Conservation (phyloP, 1,140 invertebrate genomes). For the Tetragonula clypearis region DNA sequence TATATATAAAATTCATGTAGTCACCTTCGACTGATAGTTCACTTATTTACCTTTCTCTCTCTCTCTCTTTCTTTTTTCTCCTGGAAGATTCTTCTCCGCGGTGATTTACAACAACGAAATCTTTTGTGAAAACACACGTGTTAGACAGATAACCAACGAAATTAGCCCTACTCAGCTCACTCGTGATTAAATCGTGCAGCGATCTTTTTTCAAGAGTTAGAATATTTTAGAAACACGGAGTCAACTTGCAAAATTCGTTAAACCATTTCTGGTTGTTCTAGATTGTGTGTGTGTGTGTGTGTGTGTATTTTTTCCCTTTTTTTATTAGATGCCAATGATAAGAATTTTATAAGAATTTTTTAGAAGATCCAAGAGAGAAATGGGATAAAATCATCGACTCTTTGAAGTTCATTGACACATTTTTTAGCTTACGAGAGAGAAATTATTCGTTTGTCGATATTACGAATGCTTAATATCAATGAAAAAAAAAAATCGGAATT, state of each 20-base stretch:
- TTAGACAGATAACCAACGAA: not conserved
- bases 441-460: no score
- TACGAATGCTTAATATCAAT: no score
- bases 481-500: no score
- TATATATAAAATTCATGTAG: not conserved
- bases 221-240: not conserved
- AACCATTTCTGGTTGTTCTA: not conserved
- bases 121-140: constrained; percentile 27
- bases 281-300: no score
- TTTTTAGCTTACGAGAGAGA: no score
- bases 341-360: no score
- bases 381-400: no score
- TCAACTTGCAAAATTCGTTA: not conserved
- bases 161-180: not conserved
- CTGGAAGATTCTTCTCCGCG: not conserved
- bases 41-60: not conserved
- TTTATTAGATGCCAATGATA: no score
- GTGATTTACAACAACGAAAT: constrained; percentile 18
- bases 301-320: no score
- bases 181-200: constrained; percentile 9
- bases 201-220: not conserved
- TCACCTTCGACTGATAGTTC: not conserved
- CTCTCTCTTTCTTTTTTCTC: not conserved
- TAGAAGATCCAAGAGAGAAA: no score
- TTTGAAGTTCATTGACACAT: no score